Evolutionary conservation across 2,888 invertebrate genomes (phyloP).

Genomic region (Ormyrus nitidulus): DNA sequence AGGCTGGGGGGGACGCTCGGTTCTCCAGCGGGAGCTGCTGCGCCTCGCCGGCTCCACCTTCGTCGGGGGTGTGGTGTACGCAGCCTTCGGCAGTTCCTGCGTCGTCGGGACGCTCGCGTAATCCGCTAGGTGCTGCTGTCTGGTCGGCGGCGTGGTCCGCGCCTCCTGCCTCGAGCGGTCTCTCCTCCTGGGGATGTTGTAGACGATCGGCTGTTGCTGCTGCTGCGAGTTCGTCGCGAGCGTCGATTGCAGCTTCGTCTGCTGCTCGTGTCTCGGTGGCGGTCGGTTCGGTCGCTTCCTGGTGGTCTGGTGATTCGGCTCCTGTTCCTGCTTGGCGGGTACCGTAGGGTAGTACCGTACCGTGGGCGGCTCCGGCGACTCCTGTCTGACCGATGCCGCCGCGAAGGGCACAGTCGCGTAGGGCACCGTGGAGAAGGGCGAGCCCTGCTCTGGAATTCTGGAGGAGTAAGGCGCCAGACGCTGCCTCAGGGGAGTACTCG

Average conservation of each 20-base stretch:
- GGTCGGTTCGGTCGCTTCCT: too few relatives aligned
- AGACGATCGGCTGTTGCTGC: not conserved
- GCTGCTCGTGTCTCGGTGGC: too few relatives aligned
- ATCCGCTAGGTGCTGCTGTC: not conserved
- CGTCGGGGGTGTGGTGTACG: too few relatives aligned
- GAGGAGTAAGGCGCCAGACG: not conserved
- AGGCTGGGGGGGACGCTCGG: too few relatives aligned
- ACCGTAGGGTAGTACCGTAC: not conserved
- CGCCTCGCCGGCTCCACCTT: too few relatives aligned
- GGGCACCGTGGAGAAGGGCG: too few relatives aligned
- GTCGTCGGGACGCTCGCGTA: not conserved
- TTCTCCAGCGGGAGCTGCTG: too few relatives aligned
- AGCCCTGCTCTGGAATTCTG: not conserved
- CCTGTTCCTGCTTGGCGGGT: not conserved
- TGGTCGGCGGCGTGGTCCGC: not conserved
- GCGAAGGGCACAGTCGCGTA: not conserved
- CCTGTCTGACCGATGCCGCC: not conserved
- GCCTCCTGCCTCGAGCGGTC: not conserved
- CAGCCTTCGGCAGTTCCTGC: not conserved
- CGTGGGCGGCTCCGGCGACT: too few relatives aligned
- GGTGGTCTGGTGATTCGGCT: too few relatives aligned
- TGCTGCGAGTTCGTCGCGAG: not conserved
- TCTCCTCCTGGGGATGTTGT: slow-evolving; percentile 8
- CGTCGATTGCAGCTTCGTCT: not conserved
- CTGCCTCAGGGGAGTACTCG: not conserved